Evolutionary conservation across 1,140 invertebrate species (phyloP), one percentile per base, ranked within the genome.

Genomic region (Drosophila chauvacae): DNA sequence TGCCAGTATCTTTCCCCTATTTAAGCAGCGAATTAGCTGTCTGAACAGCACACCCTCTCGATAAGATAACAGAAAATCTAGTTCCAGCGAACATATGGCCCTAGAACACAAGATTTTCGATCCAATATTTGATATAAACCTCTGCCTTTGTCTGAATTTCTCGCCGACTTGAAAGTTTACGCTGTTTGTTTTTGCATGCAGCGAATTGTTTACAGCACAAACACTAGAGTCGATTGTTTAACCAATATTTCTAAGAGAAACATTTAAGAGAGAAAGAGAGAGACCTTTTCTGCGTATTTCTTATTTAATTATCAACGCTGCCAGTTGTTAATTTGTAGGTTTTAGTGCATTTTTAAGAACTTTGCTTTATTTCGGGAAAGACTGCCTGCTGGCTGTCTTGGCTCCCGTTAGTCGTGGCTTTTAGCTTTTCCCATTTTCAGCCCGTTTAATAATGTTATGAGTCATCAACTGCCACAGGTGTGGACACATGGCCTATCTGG

Each of bases 11-110:
- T 71, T 55, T 48, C 13, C 42, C 20, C n/a, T 18, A 35, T 57
- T 59, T 72, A 71, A 72, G 65, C 51, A 47, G 10, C 20, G 55
- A 59, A 72, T 71, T 70, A 70, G 69, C 69, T 60, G 45, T 72
- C 69, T 59, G 30, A 51, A 23, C 20, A 26, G 16, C 33, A 37
- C 23, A 14, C 28, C 7, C 20, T 28, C 4, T 2, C 28, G 69
- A 72, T 72, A 72, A 72, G 69, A 72, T 71, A 72, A 47, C 23
- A 20, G 2, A 13, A 57, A 59, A 60, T 72, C 53, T 35, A n/a
- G 37, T 59, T 44, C 33, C 26, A 18, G 10, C 23, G 1, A 48
- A 26, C 51, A 59, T 70, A 50, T 59, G 44, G 53, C 44, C 23
- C n/a, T 37, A 50, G 14, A 39, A 57, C 20, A 41, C 41, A 48